These are phyloP conservation scores for Arnoldichthys spilopterus DNA, from an alignment of 2,797 vertebrate genomes.

Conservation along the genomic window DNA sequence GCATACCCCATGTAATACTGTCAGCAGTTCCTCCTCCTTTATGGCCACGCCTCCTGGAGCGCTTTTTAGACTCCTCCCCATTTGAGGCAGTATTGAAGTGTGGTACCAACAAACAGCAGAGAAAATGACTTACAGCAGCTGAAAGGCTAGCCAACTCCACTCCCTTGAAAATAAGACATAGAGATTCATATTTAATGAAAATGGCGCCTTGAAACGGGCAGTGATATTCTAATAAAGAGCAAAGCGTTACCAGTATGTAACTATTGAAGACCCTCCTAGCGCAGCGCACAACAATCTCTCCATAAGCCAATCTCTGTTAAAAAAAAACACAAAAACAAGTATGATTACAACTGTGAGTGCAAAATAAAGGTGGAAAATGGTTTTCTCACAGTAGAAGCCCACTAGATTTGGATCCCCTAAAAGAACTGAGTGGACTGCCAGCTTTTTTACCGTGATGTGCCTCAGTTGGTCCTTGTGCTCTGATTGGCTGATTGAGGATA, in stretches of 20 bases:
- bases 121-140: slow-evolving; percentile 82
- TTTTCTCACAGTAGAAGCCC: background rate
- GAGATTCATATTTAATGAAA: slow-evolving; percentile 31
- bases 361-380: background rate
- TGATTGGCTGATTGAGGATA: slow-evolving; percentile 71
- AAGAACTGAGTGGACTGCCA: background rate
- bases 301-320: slow-evolving; percentile 72
- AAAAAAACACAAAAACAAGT: slow-evolving; percentile 23
- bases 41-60: slow-evolving; percentile 75
- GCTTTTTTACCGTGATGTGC: slow-evolving; percentile 76
- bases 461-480: slow-evolving; percentile 76
- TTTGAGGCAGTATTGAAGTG: slow-evolving; percentile 68
- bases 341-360: background rate
- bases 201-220: background rate
- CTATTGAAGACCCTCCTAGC: slow-evolving; percentile 77
- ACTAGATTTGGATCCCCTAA: background rate
- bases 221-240: background rate
- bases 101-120: slow-evolving; percentile 80
- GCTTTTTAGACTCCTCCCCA: slow-evolving; percentile 75
- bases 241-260: slow-evolving; percentile 78
- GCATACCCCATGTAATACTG: slow-evolving; percentile 67
- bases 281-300: slow-evolving; percentile 79
- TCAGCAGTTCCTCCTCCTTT: slow-evolving; percentile 66
- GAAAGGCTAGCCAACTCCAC: slow-evolving; percentile 80
- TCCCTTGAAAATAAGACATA: slow-evolving; percentile 59